A percentile compares a stretch with the other conserved stretches of the same genome.
phyloP scores from a whole-genome alignment of 2,888 invertebrate genomes.

The Blera fallax region DNA sequence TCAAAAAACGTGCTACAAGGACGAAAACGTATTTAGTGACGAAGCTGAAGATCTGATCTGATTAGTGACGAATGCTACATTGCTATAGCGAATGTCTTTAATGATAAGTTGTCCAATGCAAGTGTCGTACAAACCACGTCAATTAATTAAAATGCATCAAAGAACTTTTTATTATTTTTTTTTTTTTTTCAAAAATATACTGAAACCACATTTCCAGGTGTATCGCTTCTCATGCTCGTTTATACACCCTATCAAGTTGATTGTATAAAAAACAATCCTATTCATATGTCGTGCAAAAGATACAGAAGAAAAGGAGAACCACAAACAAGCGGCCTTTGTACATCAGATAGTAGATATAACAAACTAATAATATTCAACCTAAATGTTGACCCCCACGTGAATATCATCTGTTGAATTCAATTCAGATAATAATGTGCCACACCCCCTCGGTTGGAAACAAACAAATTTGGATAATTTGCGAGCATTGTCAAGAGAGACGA shows the following conservation, averaged over 20 bases:
- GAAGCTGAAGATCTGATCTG: too few species aligned
- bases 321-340: background rate
- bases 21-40: background rate
- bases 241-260: background rate
- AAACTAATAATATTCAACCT: background rate
- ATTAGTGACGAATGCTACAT: background rate
- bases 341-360: background rate
- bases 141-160: too few species aligned
- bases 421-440: slow-evolving; percentile 19
- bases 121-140: background rate
- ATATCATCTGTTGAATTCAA: slow-evolving; percentile 34
- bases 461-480: slow-evolving; percentile 38
- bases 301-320: background rate
- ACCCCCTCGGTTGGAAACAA: slow-evolving; percentile 34
- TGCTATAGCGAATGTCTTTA: too few species aligned
- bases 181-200: background rate
- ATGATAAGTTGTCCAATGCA: background rate
- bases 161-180: too few species aligned
- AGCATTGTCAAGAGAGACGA: background rate
- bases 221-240: background rate
- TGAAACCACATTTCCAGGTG: background rate
- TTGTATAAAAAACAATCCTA: background rate
- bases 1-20: background rate
- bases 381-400: slow-evolving; percentile 19
- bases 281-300: background rate